These are phyloP conservation scores for Upupa epops DNA, from an alignment of 2,113 vertebrate species.

Conservation along the genomic window DNA sequence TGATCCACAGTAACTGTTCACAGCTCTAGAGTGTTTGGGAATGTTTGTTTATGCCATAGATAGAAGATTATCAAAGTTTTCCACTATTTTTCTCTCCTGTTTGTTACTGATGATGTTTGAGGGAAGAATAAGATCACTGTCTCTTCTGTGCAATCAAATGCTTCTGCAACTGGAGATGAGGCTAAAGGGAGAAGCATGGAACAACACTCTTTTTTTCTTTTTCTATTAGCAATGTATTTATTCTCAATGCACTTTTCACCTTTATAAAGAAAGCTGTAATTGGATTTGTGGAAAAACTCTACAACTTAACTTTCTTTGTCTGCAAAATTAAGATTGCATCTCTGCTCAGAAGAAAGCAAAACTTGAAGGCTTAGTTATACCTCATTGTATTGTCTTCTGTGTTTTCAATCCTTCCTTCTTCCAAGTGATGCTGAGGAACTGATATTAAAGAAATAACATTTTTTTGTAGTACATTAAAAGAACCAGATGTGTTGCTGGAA, in stretches of 20 bases:
- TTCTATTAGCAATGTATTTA: neutral
- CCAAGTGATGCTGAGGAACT: neutral
- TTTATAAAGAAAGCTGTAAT: neutral
- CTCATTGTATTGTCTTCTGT: neutral
- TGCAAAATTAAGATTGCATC: neutral
- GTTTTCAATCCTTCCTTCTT: neutral
- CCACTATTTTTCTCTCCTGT: neutral
- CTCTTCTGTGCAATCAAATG: neutral
- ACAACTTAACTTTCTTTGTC: neutral
- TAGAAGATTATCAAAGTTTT: slow-evolving; percentile 43
- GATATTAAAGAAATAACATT: neutral
- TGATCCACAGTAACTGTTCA: neutral
- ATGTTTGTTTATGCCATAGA: slow-evolving; percentile 4
- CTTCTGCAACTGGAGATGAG: neutral
- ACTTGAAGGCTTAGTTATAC: neutral
- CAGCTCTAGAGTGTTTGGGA: neutral
- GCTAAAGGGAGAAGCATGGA: neutral
- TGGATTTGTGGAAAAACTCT: neutral
- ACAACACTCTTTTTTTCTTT: neutral
- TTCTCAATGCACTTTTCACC: neutral
- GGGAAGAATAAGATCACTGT: slow-evolving; percentile 46
- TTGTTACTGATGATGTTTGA: neutral
- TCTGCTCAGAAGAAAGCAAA: neutral
- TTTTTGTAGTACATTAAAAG: neutral
- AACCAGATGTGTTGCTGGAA: neutral